A percentile compares a stretch with the other conserved stretches of the same genome.
phyloP scores from a whole-genome alignment of 2,797 vertebrate species.

The Periparus ater region DNA sequence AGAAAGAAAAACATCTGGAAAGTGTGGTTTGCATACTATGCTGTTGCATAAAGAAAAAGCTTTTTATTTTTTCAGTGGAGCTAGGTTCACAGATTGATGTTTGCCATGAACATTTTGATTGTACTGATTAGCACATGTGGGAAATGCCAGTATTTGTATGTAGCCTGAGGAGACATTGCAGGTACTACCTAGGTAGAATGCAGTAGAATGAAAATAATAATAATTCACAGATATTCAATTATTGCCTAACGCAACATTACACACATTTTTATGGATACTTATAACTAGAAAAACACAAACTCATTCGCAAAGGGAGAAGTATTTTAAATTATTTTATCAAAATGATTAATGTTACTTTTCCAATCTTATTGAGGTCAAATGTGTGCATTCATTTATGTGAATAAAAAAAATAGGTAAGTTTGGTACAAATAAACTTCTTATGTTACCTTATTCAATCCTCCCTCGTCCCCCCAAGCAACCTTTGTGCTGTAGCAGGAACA shows the following conservation, averaged over 20 bases:
- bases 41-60: neutral
- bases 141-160: neutral
- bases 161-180: neutral
- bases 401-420: neutral
- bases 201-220: conserved; percentile 25
- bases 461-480: neutral
- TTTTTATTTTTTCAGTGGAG: neutral
- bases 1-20: neutral
- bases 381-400: neutral
- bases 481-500: neutral
- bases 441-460: neutral
- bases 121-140: neutral
- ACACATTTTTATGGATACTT: conserved; percentile 35
- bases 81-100: neutral
- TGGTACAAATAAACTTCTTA: neutral
- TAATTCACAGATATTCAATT: conserved; percentile 50
- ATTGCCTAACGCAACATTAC: neutral
- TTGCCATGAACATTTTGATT: neutral
- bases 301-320: neutral
- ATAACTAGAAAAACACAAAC: neutral
- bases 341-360: conserved; percentile 13
- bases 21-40: accelerated
- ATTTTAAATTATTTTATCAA: conserved; percentile 35
- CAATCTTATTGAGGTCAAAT: neutral
- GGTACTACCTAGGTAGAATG: neutral